Percentiles rank a stretch among this genome's conserved stretches.
Conservation (phyloP, 1,140 invertebrate genomes). For the Drosophila elegans region DNA sequence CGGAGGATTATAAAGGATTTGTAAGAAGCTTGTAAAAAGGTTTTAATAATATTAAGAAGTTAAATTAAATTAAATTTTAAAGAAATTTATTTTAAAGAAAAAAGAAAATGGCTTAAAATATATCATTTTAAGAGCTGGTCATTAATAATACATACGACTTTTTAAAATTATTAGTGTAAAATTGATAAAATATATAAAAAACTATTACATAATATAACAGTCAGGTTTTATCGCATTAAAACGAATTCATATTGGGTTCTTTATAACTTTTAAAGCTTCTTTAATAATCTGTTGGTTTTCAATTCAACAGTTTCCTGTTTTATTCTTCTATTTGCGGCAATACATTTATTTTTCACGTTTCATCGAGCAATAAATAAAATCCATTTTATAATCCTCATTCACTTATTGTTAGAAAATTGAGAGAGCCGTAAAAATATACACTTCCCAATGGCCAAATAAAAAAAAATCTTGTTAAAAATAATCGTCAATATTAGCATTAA, state of each 20-base stretch:
- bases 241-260: no score
- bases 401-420: conserved; percentile 16
- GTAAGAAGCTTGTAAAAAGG: no score
- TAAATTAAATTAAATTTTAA: no score
- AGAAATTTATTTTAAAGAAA: no score
- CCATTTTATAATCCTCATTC: conserved; percentile 1
- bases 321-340: neutral
- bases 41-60: no score
- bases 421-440: neutral
- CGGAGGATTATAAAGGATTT: conserved; percentile 6
- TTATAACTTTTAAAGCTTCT: neutral
- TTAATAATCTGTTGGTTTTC: neutral
- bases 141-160: no score
- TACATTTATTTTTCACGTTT: neutral
- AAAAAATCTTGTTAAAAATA: conserved; percentile 13
- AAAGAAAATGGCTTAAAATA: no score
- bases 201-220: no score
- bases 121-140: no score
- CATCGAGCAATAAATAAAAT: conserved; percentile 18
- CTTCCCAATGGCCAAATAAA: neutral
- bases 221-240: no score
- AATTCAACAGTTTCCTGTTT: neutral
- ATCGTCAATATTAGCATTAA: conserved; percentile 22
- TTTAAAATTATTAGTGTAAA: no score
- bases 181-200: no score